These are phyloP conservation scores for Brachyopa scutellaris DNA, from an alignment of 2,888 invertebrate species.

Conservation along the genomic window DNA sequence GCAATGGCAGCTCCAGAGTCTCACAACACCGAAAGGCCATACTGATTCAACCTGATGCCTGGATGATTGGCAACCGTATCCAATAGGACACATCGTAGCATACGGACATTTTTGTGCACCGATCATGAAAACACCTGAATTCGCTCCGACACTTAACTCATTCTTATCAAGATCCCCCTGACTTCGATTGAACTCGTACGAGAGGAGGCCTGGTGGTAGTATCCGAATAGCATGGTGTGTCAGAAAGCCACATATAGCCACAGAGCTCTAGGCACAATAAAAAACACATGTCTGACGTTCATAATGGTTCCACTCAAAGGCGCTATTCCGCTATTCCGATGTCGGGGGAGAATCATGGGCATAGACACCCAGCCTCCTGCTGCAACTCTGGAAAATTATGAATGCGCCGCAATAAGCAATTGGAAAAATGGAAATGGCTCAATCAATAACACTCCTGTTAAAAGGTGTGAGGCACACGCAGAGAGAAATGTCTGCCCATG, in stretches of 20 bases:
- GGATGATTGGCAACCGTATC: slow-evolving; percentile 71
- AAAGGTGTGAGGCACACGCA: slow-evolving; percentile 72
- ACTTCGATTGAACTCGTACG: slow-evolving; percentile 61
- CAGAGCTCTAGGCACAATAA: slow-evolving; percentile 64
- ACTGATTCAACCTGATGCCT: slow-evolving; percentile 69
- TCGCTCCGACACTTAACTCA: slow-evolving; percentile 72
- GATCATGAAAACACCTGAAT: slow-evolving; percentile 60
- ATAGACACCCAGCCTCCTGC: slow-evolving; percentile 63
- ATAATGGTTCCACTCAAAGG: slow-evolving; percentile 69
- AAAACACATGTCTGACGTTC: slow-evolving; percentile 71
- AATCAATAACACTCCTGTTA: slow-evolving; percentile 73
- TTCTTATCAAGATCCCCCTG: slow-evolving; percentile 69
- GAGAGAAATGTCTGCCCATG: slow-evolving; percentile 69
- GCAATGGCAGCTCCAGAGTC: slow-evolving; percentile 41
- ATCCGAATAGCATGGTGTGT: slow-evolving; percentile 17
- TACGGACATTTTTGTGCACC: background rate
- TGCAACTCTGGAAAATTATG: slow-evolving; percentile 52
- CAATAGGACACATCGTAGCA: slow-evolving; percentile 67
- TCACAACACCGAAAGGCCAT: slow-evolving; percentile 48
- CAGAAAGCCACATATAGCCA: slow-evolving; percentile 24
- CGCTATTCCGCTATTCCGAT: slow-evolving; percentile 41
- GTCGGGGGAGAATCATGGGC: slow-evolving; percentile 53
- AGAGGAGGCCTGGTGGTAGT: background rate
- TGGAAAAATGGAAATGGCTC: slow-evolving; percentile 73
- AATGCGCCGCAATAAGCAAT: slow-evolving; percentile 71